Evolutionary conservation across 1,140 invertebrate species (phyloP).

Genomic region (Leptopilina boulardi): DNA sequence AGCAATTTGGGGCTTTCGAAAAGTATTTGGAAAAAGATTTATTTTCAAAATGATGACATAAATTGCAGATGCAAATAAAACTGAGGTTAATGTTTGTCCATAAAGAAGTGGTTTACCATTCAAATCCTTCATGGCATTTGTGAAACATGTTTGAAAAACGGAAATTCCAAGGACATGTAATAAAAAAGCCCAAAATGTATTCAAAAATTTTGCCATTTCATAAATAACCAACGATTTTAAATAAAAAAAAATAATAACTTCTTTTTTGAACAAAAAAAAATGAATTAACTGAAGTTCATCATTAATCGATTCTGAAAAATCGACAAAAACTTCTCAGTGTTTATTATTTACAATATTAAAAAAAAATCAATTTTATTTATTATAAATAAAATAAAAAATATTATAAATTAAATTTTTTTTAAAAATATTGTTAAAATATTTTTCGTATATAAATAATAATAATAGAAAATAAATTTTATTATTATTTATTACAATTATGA

Average conservation of each 20-base stretch:
- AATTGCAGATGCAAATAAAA: conserved; percentile 59
- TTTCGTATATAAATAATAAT: too few species aligned
- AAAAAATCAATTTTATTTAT: too few species aligned
- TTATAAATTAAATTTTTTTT: too few species aligned
- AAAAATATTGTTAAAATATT: too few species aligned
- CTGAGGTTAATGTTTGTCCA: conserved; percentile 54
- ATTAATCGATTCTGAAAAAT: too few species aligned
- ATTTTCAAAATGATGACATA: conserved; percentile 58
- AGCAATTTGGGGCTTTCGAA: conserved; percentile 48
- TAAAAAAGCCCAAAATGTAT: conserved; percentile 63
- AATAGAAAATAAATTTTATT: not conserved
- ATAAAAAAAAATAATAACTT: not conserved
- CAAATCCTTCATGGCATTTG: conserved; percentile 58
- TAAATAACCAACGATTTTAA: not conserved
- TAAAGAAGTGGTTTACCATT: conserved; percentile 48
- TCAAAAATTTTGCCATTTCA: conserved; percentile 59
- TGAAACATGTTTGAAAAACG: conserved; percentile 62
- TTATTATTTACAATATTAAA: too few species aligned
- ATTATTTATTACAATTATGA: not conserved
- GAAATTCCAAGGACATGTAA: conserved; percentile 53
- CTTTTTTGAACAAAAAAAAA: not conserved
- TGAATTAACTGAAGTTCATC: not conserved
- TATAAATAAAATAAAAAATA: too few species aligned
- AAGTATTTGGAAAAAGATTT: conserved; percentile 56
- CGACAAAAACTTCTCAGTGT: too few species aligned